A percentile compares a stretch with the other conserved stretches of the same genome.
Evolutionary conservation across 1,140 invertebrate species (phyloP).

Genomic region (Drosophila repleta): DNA sequence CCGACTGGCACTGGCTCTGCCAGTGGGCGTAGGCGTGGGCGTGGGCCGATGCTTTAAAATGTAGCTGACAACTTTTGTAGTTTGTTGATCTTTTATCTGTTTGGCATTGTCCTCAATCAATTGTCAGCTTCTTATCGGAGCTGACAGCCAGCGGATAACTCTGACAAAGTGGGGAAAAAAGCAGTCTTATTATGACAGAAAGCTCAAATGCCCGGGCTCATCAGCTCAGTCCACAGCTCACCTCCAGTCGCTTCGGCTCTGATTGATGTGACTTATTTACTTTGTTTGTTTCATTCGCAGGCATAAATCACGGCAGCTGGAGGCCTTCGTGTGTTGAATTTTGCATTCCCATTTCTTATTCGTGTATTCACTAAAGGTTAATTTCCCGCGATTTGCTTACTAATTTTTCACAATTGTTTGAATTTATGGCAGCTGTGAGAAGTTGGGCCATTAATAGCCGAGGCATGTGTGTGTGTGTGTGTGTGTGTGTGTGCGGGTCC

Average conservation of each 20-base stretch:
- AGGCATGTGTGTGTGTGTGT: background rate
- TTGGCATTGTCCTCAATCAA: slow-evolving; percentile 59
- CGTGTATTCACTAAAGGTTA: slow-evolving; percentile 16
- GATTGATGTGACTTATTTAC: slow-evolving; percentile 54
- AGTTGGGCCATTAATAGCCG: background rate
- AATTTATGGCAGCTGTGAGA: slow-evolving; percentile 23
- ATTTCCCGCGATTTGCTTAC: slow-evolving; percentile 51
- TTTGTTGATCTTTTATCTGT: slow-evolving; percentile 56
- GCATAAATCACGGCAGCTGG: slow-evolving; percentile 59
- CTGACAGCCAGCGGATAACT: slow-evolving; percentile 55
- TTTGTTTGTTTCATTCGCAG: slow-evolving; percentile 1
- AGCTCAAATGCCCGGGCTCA: slow-evolving; percentile 13
- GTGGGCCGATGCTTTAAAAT: slow-evolving; percentile 53
- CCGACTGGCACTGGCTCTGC: background rate
- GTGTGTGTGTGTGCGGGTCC: background rate
- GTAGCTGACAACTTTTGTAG: slow-evolving; percentile 43
- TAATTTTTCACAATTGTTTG: slow-evolving; percentile 33
- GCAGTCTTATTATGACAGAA: slow-evolving; percentile 39
- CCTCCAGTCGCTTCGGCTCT: slow-evolving; percentile 21
- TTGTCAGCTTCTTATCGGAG: slow-evolving; percentile 49
- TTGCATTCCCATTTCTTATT: slow-evolving; percentile 73
- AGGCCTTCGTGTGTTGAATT: slow-evolving; percentile 64
- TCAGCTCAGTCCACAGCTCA: background rate
- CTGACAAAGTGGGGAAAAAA: slow-evolving; percentile 59
- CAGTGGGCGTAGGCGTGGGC: background rate